Base-by-base conservation (phyloP, 2,888 invertebrate genomes). In the Cryptocephalus moraei region DNA sequence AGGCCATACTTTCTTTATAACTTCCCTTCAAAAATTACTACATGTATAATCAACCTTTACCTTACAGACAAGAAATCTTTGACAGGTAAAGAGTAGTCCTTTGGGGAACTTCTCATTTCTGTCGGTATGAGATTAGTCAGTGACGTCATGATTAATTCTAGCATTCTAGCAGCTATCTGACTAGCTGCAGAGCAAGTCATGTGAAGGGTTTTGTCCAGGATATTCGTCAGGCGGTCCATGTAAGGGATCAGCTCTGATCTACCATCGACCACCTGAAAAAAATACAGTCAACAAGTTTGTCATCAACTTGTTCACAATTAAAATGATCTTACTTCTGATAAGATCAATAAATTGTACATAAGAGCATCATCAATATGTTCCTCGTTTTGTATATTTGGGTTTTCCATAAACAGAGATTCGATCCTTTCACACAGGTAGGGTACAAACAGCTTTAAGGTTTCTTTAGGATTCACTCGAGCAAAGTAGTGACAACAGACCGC, bases 281-380 rank as follows among this genome's bases (percentile, higher is more conserved):
- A 36, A 41, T 2, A 36, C n/a, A 11, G 36, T 36, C 43, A 36
- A 41, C 33, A 47, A 42, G 12, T 12, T 12, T 36, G 36, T 36
- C 6, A 11, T 36, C 12, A 36, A 34, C 9, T 11, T 36, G 36
- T 6, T 12, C 6, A 4, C 12, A 36, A 36, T 36, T 11, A 36
- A 4, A 36, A 36, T 11, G 3, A 47, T 45, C 47, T 49, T 50
- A 61, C 79, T 68, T 86, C 82, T 52, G 84, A 81, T 10, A 92
- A 69, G 36, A 92, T 68, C 0, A 86, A 76, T 46, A 92, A 67
- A 59, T 86, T 80, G 70, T 90, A 91, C 1, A 88, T 71, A 34
- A 92, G 73, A 56, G 87, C 85, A 53, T 85, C 81, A 52, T 90
- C 86, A 8, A 89, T 73, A 56, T 81, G 82, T 62, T 91, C 90